Conservation (phyloP, 2,797 vertebrate species). For the Sebastes reedi region DNA sequence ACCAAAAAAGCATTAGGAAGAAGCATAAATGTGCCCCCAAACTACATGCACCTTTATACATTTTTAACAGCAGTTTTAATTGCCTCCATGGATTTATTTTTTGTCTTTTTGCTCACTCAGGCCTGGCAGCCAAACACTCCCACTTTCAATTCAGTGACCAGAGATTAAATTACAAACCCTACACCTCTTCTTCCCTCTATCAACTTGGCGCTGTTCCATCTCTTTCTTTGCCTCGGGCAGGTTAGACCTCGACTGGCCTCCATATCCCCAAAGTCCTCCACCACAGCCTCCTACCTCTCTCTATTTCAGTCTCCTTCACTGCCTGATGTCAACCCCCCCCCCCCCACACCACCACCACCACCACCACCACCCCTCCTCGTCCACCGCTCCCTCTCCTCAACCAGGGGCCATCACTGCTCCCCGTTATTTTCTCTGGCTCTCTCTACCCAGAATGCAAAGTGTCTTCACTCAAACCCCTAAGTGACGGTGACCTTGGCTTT, state of each 20-base stretch:
- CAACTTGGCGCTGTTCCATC: slow-evolving; percentile 52
- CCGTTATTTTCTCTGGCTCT: slow-evolving; percentile 5
- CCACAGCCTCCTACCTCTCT: slow-evolving; percentile 24
- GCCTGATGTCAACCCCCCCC: background rate
- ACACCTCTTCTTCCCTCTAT: slow-evolving; percentile 32
- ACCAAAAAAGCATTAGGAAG: background rate
- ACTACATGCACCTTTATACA: background rate
- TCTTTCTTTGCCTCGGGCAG: slow-evolving; percentile 36
- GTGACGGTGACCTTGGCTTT: slow-evolving; percentile 67
- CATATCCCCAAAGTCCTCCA: slow-evolving; percentile 44
- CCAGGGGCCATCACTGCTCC: background rate
- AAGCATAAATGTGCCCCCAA: background rate
- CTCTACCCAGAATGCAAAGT: slow-evolving; percentile 58
- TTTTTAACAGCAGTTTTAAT: slow-evolving; percentile 33
- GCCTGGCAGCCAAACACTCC: slow-evolving; percentile 40
- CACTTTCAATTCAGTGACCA: slow-evolving; percentile 62
- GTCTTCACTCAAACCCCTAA: slow-evolving; percentile 46
- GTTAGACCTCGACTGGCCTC: slow-evolving; percentile 33
- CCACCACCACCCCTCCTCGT: background rate
- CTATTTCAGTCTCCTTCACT: slow-evolving; percentile 31
- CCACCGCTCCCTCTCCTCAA: background rate
- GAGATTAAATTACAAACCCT: slow-evolving; percentile 68
- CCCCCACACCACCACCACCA: background rate
- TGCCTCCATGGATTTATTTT: slow-evolving; percentile 12
- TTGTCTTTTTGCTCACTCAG: background rate